These are phyloP conservation scores for Madoqua kirkii DNA, from an alignment of 2,113 vertebrate genomes.

Conservation along the genomic window DNA sequence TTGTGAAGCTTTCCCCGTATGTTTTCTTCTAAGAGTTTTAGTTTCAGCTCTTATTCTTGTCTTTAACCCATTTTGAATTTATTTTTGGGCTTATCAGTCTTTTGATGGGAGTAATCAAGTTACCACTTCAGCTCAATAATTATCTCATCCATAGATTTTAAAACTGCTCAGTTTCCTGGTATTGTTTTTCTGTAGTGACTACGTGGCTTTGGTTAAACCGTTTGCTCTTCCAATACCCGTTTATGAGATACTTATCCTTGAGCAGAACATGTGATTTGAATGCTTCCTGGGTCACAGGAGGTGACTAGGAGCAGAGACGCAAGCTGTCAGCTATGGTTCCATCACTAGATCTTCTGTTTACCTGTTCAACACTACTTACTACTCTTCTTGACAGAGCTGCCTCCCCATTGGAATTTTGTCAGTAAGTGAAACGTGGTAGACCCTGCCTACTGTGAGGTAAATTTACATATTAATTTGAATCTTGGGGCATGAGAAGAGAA, in stretches of 20 bases:
- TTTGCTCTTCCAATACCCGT: background rate
- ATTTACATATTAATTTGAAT: background rate
- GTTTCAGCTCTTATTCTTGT: background rate
- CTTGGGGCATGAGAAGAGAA: background rate
- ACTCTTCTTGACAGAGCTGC: background rate
- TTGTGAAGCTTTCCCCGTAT: background rate
- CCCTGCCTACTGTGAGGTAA: background rate
- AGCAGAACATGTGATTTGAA: background rate
- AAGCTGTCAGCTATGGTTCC: background rate
- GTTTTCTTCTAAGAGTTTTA: background rate
- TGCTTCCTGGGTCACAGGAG: background rate
- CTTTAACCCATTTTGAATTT: background rate
- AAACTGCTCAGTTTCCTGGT: background rate
- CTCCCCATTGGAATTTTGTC: background rate
- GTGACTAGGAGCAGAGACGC: background rate
- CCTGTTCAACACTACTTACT: background rate
- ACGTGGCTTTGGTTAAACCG: background rate
- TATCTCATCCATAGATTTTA: background rate
- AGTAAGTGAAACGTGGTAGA: background rate
- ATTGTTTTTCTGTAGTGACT: background rate
- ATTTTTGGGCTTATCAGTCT: background rate
- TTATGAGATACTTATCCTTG: conserved; percentile 13
- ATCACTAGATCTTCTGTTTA: background rate
- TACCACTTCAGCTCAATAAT: background rate
- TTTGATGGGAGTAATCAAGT: background rate